Conservation (phyloP, 2,888 invertebrate genomes). For the Alviniconcha strummeri region DNA sequence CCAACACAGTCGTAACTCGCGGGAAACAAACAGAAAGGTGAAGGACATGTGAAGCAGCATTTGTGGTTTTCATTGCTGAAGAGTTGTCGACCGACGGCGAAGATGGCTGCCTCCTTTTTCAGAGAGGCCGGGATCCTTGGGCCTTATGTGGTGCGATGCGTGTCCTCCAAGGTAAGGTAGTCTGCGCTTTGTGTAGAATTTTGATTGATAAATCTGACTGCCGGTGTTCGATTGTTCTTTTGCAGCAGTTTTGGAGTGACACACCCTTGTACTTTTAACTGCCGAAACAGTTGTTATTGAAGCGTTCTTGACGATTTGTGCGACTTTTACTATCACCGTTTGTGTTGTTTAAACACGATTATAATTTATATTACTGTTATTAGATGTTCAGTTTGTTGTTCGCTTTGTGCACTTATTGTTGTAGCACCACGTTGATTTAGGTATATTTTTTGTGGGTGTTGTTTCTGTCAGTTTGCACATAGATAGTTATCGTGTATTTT, state of each 20-base stretch:
- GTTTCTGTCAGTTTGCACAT: too few relatives aligned
- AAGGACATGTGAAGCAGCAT: not conserved
- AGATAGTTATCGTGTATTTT: too few relatives aligned
- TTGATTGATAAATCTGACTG: not conserved
- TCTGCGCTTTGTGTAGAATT: conserved; percentile 5
- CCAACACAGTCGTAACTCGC: conserved; percentile 9
- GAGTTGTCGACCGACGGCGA: conserved; percentile 18
- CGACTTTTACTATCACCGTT: not conserved
- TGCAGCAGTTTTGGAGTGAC: not conserved
- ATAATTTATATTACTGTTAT: too few relatives aligned
- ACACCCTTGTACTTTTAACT: not conserved
- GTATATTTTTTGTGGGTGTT: too few relatives aligned
- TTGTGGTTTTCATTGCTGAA: not conserved
- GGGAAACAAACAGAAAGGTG: conserved; percentile 23
- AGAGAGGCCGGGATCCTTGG: conserved; percentile 43
- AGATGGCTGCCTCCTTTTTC: conserved; percentile 50
- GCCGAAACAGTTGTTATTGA: conserved; percentile 17
- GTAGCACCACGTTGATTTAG: too few relatives aligned
- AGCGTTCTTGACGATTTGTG: conserved; percentile 14
- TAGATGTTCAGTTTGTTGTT: too few relatives aligned
- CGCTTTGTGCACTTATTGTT: too few relatives aligned
- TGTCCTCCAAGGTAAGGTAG: conserved; percentile 19
- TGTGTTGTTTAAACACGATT: too few relatives aligned
- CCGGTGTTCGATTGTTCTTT: not conserved
- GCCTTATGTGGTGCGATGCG: conserved; percentile 32